Conservation (phyloP, 2,113 vertebrate genomes). For the Phyllostomus hastatus region DNA sequence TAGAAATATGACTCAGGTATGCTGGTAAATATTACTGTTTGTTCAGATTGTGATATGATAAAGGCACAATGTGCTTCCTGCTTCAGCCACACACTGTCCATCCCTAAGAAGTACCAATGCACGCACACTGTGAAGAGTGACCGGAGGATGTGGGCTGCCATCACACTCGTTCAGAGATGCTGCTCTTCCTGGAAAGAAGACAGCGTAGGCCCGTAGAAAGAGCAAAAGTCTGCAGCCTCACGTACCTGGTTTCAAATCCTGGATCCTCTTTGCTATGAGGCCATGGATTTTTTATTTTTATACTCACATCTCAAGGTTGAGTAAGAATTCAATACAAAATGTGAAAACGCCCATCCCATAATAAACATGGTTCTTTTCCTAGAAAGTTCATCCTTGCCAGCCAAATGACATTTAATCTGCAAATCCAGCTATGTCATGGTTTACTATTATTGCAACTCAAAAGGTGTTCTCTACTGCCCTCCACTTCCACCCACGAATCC, state of each 20-base stretch:
- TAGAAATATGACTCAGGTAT: background rate
- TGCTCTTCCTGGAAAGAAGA: background rate
- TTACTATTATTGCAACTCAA: background rate
- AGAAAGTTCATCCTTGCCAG: background rate
- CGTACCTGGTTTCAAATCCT: background rate
- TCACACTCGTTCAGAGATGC: background rate
- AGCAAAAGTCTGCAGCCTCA: background rate
- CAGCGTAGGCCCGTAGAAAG: background rate
- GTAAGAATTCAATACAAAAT: background rate
- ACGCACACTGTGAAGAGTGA: background rate
- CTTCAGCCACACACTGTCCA: background rate
- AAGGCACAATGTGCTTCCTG: background rate
- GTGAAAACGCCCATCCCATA: background rate
- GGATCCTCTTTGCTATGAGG: background rate
- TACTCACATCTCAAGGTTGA: background rate
- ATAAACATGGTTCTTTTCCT: background rate
- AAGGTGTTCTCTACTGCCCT: background rate
- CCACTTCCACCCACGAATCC: no score
- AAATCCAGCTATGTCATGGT: background rate
- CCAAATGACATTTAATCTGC: background rate
- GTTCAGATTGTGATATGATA: background rate
- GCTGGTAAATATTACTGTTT: background rate
- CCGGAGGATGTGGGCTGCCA: background rate
- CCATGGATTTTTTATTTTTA: background rate
- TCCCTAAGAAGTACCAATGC: background rate